Conservation (phyloP, 2,797 vertebrate species). For the Xerus rutilus region DNA sequence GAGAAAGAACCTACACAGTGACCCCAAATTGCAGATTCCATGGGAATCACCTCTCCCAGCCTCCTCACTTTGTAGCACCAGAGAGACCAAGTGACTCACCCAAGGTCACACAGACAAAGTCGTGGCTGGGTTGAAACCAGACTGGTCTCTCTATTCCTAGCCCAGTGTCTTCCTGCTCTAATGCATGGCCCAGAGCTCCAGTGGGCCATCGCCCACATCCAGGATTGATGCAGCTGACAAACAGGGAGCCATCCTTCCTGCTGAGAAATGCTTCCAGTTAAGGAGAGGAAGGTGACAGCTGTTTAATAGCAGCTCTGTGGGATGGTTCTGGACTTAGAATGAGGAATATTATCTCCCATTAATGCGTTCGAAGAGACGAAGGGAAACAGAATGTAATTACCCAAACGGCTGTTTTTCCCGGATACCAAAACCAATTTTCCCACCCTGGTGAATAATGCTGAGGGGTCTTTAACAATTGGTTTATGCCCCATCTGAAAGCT, state of each 20-base stretch:
- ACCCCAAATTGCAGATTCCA: neutral
- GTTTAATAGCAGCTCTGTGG: constrained; percentile 76
- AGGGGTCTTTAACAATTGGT: constrained; percentile 81
- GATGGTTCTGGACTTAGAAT: constrained; percentile 75
- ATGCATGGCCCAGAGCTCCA: fast-evolving
- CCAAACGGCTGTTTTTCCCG: constrained; percentile 77
- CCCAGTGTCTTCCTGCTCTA: neutral
- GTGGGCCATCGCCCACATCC: neutral
- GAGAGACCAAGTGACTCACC: neutral
- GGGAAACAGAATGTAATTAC: constrained; percentile 81
- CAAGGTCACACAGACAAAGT: constrained; percentile 7
- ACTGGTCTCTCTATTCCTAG: neutral
- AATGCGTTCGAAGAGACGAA: constrained; percentile 64
- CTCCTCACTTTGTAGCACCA: neutral
- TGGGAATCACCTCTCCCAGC: neutral
- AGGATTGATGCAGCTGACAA: neutral
- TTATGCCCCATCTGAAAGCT: constrained; percentile 77
- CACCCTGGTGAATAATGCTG: constrained; percentile 67
- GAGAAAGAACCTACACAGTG: neutral
- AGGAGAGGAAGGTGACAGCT: constrained; percentile 75
- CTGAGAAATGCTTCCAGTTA: constrained; percentile 57
- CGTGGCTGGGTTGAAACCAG: neutral
- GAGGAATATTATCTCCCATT: constrained; percentile 72
- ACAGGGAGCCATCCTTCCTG: constrained; percentile 64
- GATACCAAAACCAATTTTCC: constrained; percentile 77